Percentiles rank a stretch among this genome's conserved stretches.
phyloP scores from a whole-genome alignment of 2,888 invertebrate genomes.

The Cotesia congregata region DNA sequence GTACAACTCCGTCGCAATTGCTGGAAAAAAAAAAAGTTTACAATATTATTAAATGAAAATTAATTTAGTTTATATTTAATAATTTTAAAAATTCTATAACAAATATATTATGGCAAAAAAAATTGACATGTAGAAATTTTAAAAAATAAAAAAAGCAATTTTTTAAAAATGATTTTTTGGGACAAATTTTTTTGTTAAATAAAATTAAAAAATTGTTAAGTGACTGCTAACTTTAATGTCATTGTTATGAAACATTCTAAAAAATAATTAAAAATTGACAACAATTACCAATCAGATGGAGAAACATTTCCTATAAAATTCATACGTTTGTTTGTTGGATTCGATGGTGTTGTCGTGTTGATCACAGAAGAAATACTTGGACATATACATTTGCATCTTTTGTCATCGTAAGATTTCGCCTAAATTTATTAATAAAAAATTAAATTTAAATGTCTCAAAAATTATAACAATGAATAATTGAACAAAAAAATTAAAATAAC shows the following conservation, averaged over 20 bases:
- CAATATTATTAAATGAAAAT: not conserved
- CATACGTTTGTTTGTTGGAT: slow-evolving; percentile 77
- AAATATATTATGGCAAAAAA: not conserved
- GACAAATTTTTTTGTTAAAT: no score
- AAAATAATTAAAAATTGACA: not conserved
- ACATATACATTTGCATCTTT: slow-evolving; percentile 89
- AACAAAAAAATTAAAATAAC: not conserved
- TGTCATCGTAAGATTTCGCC: slow-evolving; percentile 86
- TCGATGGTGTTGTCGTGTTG: slow-evolving; percentile 75
- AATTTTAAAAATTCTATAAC: slow-evolving; percentile 3
- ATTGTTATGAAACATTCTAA: no score
- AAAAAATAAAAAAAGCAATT: no score
- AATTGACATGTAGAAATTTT: no score
- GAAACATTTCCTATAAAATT: slow-evolving; percentile 85
- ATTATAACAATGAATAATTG: not conserved
- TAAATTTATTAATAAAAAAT: slow-evolving; percentile 54
- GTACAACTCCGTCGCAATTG: slow-evolving; percentile 80
- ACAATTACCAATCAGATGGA: slow-evolving; percentile 81
- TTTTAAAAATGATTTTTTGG: no score
- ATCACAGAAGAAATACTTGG: slow-evolving; percentile 84
- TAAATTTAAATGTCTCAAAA: not conserved
- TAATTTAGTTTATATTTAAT: slow-evolving; percentile 2
- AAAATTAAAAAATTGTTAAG: no score
- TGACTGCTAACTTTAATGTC: no score
- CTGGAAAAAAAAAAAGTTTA: slow-evolving; percentile 69